Base-by-base conservation (phyloP, 2,888 invertebrate species). In the Rhopalosiphum nymphaeae region DNA sequence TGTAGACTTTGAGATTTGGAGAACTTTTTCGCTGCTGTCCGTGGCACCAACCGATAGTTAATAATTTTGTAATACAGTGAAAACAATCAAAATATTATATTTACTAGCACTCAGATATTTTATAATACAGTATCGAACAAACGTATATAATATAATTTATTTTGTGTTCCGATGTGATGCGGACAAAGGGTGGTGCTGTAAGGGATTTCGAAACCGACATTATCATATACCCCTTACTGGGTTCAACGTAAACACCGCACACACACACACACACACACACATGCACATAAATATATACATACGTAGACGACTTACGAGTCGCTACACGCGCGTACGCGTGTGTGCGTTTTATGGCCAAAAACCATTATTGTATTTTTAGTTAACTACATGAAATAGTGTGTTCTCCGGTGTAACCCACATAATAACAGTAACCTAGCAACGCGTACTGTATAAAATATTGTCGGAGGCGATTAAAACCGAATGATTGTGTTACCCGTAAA, bases 361-460 rank as follows among this genome's bases (percentile, higher is more conserved):
- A 91, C 85, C 91, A 91, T 91, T 91, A 86, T 91, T 91, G 91
- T 91, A 85, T 91, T 57, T 91, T 91, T 85, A 91, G 84, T 91
- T 84, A 91, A 91, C 91, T 42, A 53, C 44, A 42, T 25, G 26
- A 13, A 78, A 36, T 78, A 36, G 78, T 78, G 21, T 78, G 67
- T 67, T 67, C 67, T 78, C 78, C 21, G 36, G 36, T 78, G 21
- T 90, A 46, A 90, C 61, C 61, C 85, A 42, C 44, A n/a, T 57
- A 89, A 56, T 57, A 86, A 53, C 56, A 10, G 86, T 91, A 91
- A n/a, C 84, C 56, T 91, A 86, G 85, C 57, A 57, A 86, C 78
- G n/a, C 29, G 85, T 29, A 21, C 29, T 10, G 9, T 26, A 56
- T 85, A 56, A n/a, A 44, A 56, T 85, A 85, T 44, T 25, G 44